These are phyloP conservation scores for Ormyrus pomaceus DNA, from an alignment of 2,888 invertebrate genomes.

Conservation along the genomic window DNA sequence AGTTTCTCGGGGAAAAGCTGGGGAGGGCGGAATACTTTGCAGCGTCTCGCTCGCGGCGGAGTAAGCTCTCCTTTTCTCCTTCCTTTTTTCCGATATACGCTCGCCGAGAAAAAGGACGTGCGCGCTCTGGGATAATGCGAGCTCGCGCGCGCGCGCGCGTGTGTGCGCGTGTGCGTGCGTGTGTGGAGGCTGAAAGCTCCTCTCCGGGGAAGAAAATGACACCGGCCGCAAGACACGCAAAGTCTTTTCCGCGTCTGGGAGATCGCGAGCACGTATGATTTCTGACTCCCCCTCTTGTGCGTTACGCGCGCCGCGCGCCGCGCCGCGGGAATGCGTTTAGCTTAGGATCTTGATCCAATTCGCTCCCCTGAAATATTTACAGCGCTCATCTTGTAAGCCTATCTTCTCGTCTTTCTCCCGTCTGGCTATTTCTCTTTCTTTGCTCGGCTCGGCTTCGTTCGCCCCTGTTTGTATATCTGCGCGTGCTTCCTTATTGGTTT, in stretches of 20 bases:
- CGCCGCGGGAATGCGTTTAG: conserved; percentile 61
- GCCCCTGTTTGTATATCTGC: background rate
- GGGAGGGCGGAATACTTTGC: background rate
- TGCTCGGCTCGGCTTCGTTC: background rate
- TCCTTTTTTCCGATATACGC: background rate
- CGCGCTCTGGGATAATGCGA: background rate
- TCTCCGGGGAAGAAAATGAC: conserved; percentile 23
- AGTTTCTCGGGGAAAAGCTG: conserved; percentile 13
- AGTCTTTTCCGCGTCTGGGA: background rate
- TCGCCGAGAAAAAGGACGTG: background rate
- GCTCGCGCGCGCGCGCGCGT: background rate
- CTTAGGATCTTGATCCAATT: conserved; percentile 62
- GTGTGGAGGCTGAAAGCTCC: background rate
- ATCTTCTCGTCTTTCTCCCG: conserved; percentile 41
- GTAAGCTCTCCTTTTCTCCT: conserved; percentile 1
- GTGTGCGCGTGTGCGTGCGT: background rate
- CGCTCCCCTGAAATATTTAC: conserved; percentile 63
- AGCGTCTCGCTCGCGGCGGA: background rate
- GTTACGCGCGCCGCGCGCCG: conserved; percentile 56
- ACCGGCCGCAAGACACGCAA: conserved; percentile 16
- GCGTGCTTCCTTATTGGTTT: conserved; percentile 40
- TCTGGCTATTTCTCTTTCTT: conserved; percentile 21
- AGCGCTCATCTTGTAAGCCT: conserved; percentile 52
- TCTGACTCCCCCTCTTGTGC: conserved; percentile 34
- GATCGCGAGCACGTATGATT: background rate